Percentiles rank a stretch among this genome's conserved stretches.
Evolutionary conservation across 2,888 invertebrate species (phyloP).

Genomic region (Drosophila cognata): DNA sequence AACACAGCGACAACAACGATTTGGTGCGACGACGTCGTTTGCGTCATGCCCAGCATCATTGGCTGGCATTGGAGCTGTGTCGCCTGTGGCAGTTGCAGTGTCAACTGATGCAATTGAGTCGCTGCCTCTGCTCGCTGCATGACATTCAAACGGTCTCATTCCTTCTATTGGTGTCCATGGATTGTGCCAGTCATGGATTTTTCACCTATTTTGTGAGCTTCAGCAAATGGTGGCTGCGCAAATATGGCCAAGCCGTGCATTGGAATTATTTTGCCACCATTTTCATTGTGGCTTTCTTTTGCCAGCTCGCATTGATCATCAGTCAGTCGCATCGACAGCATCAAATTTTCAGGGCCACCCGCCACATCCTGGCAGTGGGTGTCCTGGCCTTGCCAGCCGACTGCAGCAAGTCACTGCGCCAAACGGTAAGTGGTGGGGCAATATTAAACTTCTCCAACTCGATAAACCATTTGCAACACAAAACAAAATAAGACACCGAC

Average conservation of each 20-base stretch:
- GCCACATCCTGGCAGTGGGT: constrained; percentile 16
- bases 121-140: constrained; percentile 51
- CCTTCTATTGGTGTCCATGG: constrained; percentile 60
- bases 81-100: constrained; percentile 56
- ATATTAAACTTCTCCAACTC: background rate
- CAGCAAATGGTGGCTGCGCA: constrained; percentile 46
- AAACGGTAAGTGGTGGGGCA: constrained; percentile 36
- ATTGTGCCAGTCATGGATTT: constrained; percentile 72
- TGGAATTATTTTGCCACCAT: background rate
- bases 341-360: constrained; percentile 17
- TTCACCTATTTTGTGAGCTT: constrained; percentile 71
- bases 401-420: constrained; percentile 22
- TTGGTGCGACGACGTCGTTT: constrained; percentile 25
- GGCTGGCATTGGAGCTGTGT: constrained; percentile 62
- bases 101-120: constrained; percentile 55
- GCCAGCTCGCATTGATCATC: constrained; percentile 49
- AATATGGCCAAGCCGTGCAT: background rate
- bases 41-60: constrained; percentile 49
- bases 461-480: background rate
- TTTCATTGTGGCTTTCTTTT: constrained; percentile 22
- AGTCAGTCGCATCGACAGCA: constrained; percentile 35
- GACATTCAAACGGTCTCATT: constrained; percentile 69
- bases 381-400: constrained; percentile 25
- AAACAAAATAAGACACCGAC: background rate
- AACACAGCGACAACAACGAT: background rate